Conservation (phyloP, 1,140 invertebrate species). For the Arion vulgaris region DNA sequence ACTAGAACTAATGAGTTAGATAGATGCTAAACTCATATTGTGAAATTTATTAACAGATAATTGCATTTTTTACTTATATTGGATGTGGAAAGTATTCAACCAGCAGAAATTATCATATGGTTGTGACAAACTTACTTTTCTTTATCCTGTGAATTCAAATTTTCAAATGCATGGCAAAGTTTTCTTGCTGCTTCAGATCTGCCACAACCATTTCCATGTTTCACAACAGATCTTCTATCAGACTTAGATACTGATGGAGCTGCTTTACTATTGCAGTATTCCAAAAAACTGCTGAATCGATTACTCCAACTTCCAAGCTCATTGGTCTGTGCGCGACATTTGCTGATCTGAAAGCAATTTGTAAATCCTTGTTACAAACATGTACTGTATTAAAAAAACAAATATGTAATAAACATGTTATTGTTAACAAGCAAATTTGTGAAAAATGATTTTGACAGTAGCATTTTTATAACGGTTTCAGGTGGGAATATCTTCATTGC, state of each 20-base stretch:
- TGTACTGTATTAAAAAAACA: background rate
- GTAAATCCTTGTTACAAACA: background rate
- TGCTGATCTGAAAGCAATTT: slow-evolving; percentile 52
- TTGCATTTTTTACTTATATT: too few relatives aligned
- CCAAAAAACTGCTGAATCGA: slow-evolving; percentile 54
- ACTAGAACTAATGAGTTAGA: too few relatives aligned
- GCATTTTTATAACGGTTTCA: too few relatives aligned
- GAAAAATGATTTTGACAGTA: too few relatives aligned
- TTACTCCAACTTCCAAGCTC: slow-evolving; percentile 18
- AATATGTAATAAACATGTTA: too few relatives aligned
- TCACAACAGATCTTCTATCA: background rate
- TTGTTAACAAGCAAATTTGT: too few relatives aligned
- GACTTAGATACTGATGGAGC: background rate
- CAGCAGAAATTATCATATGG: background rate
- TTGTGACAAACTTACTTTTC: slow-evolving; percentile 52
- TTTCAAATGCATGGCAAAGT: slow-evolving; percentile 60
- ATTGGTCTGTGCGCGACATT: slow-evolving; percentile 54
- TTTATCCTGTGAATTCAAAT: slow-evolving; percentile 54
- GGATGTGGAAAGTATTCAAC: too few relatives aligned
- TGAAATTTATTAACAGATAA: too few relatives aligned
- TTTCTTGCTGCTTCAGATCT: slow-evolving; percentile 43
- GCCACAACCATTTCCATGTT: slow-evolving; percentile 39
- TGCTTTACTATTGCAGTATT: slow-evolving; percentile 46
- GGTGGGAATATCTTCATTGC: too few relatives aligned
- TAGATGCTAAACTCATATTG: too few relatives aligned